A percentile compares a stretch with the other conserved stretches of the same genome.
Conservation (phyloP, 2,888 invertebrate species). For the Isotomurus palustris region DNA sequence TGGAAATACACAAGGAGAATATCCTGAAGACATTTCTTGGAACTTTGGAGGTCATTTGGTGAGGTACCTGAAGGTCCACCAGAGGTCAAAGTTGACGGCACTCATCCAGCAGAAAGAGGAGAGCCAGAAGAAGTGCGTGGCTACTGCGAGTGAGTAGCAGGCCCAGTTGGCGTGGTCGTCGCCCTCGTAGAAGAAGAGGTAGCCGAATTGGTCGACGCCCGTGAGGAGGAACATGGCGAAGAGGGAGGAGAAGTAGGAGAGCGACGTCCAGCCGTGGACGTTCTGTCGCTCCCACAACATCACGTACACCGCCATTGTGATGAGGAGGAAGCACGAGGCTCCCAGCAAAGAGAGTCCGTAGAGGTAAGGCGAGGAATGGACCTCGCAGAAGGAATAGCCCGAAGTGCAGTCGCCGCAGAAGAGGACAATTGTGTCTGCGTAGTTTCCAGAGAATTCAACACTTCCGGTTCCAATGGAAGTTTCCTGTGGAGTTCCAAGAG, state of each 20-base stretch:
- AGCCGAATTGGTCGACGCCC: slow-evolving; percentile 29
- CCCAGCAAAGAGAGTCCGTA: slow-evolving; percentile 40
- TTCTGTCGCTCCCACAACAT: slow-evolving; percentile 42
- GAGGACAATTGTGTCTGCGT: slow-evolving; percentile 29
- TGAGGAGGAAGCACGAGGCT: slow-evolving; percentile 37
- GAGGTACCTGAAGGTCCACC: slow-evolving; percentile 42
- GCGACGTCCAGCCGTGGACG: slow-evolving; percentile 39
- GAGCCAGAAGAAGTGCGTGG: slow-evolving; percentile 40
- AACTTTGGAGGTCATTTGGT: neutral
- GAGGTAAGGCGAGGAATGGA: slow-evolving; percentile 22
- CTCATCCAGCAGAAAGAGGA: slow-evolving; percentile 42
- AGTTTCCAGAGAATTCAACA: slow-evolving; percentile 22
- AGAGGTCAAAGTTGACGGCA: slow-evolving; percentile 42
- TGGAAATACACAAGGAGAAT: too few species aligned
- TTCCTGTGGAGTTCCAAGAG: neutral
- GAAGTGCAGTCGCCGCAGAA: slow-evolving; percentile 20
- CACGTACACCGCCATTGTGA: slow-evolving; percentile 38
- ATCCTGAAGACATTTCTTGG: neutral
- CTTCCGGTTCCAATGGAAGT: neutral
- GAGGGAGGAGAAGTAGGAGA: slow-evolving; percentile 32
- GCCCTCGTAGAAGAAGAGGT: slow-evolving; percentile 13
- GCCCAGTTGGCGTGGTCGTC: slow-evolving; percentile 19
- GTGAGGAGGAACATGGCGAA: slow-evolving; percentile 41
- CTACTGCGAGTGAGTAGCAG: slow-evolving; percentile 35
- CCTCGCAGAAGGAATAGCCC: neutral